A percentile compares a stretch with the other conserved stretches of the same genome.
These are phyloP conservation scores for Takifugu rubripes DNA, from an alignment of 2,797 vertebrate species.

Conservation along the genomic window DNA sequence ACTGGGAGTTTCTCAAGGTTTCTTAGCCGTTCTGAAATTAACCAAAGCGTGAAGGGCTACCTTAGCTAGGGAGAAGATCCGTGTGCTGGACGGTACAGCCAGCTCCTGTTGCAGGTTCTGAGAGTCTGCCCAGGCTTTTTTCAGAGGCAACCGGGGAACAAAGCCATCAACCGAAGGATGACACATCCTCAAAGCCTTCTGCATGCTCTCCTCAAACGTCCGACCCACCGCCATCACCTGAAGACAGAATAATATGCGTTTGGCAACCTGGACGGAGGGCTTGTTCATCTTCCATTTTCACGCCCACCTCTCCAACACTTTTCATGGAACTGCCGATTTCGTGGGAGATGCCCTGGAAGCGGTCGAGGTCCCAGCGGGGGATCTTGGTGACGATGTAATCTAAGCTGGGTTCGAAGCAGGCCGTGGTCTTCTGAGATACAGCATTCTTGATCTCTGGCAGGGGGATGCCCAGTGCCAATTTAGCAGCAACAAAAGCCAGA, in stretches of 20 bases:
- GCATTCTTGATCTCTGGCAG: slow-evolving; percentile 92
- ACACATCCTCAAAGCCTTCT: slow-evolving; percentile 94
- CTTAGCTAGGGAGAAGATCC: slow-evolving; percentile 90
- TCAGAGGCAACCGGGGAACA: slow-evolving; percentile 83
- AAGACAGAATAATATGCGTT: slow-evolving; percentile 11
- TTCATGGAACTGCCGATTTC: slow-evolving; percentile 93
- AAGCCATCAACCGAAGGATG: slow-evolving; percentile 91
- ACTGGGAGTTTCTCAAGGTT: neutral
- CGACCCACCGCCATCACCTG: slow-evolving; percentile 95
- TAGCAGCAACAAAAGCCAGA: slow-evolving; percentile 92
- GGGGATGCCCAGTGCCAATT: slow-evolving; percentile 89
- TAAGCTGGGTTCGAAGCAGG: slow-evolving; percentile 93
- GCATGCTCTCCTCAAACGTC: slow-evolving; percentile 93
- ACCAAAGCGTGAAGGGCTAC: slow-evolving; percentile 62
- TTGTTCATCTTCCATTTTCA: neutral
- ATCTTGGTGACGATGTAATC: slow-evolving; percentile 96
- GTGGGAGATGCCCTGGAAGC: slow-evolving; percentile 86
- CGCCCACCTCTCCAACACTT: slow-evolving; percentile 90
- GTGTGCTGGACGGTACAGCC: slow-evolving; percentile 85
- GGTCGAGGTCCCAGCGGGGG: slow-evolving; percentile 93
- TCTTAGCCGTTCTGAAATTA: neutral
- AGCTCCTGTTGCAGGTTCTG: slow-evolving; percentile 83
- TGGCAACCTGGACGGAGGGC: neutral
- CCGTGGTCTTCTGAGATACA: slow-evolving; percentile 88
- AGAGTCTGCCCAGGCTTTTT: slow-evolving; percentile 80